Percentiles rank a stretch among this genome's conserved stretches.
Conservation (phyloP, 2,888 invertebrate species). For the Tachina lurida region DNA sequence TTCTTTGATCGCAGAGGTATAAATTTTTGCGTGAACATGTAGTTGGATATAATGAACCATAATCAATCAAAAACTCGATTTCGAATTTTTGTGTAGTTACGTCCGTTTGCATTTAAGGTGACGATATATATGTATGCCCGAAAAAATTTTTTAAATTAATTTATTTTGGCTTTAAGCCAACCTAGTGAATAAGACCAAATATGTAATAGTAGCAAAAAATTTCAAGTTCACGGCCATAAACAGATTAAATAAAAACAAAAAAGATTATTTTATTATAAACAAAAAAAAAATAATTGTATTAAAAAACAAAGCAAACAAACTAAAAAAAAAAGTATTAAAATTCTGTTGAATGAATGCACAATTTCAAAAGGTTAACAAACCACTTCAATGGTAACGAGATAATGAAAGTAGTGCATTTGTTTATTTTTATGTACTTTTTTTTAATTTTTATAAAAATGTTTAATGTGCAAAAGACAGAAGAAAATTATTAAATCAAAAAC, state of each 20-base stretch:
- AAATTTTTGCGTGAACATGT: too few relatives aligned
- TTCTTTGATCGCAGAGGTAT: too few relatives aligned
- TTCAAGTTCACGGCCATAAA: constrained; percentile 45
- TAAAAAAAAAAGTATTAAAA: constrained; percentile 1
- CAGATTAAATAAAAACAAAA: background rate
- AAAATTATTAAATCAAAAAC: constrained; percentile 17
- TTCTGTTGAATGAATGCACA: constrained; percentile 41
- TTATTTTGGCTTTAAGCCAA: constrained; percentile 31
- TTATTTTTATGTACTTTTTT: background rate
- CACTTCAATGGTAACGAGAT: constrained; percentile 31
- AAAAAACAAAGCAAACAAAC: background rate
- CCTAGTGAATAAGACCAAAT: background rate
- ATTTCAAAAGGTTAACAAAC: constrained; percentile 51
- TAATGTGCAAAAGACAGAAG: background rate
- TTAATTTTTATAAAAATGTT: background rate
- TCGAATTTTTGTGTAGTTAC: too few relatives aligned
- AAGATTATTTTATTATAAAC: constrained; percentile 4
- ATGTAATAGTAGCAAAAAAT: background rate
- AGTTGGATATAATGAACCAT: too few relatives aligned
- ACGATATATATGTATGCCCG: too few relatives aligned
- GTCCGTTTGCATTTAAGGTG: too few relatives aligned
- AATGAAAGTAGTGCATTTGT: background rate
- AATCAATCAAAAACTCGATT: too few relatives aligned
- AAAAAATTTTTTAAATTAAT: background rate
- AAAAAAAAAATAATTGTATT: background rate